phyloP scores from a whole-genome alignment of 1,140 invertebrate genomes.

The Drosophila ohnishii region DNA sequence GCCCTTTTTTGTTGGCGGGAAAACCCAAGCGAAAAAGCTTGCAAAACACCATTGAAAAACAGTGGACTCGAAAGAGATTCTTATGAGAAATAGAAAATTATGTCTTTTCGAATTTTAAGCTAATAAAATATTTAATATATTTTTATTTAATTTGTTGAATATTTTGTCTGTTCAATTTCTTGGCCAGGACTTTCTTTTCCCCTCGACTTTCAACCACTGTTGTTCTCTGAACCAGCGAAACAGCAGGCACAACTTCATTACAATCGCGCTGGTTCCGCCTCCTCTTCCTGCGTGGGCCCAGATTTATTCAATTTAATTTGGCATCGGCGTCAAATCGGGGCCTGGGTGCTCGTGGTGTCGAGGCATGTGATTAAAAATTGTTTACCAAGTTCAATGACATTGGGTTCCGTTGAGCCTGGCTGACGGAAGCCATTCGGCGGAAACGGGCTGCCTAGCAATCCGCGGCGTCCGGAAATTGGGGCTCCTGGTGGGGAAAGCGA shows the following conservation, averaged over 20 bases:
- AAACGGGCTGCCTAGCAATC: conserved; percentile 58
- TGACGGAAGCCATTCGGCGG: conserved; percentile 20
- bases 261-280: neutral
- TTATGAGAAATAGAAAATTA: neutral
- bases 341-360: conserved; percentile 1
- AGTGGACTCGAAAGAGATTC: neutral
- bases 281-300: conserved; percentile 38
- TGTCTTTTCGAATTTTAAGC: too few species aligned
- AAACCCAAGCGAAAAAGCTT: conserved; percentile 1
- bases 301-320: conserved; percentile 81
- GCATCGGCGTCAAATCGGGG: conserved; percentile 61
- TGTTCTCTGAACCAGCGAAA: neutral
- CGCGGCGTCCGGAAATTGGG: conserved; percentile 15
- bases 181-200: too few species aligned
- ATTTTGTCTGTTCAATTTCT: too few species aligned
- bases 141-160: too few species aligned
- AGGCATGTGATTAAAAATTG: conserved; percentile 78
- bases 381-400: conserved; percentile 79
- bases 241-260: conserved; percentile 62
- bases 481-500: neutral
- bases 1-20: conserved; percentile 16
- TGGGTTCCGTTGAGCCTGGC: neutral
- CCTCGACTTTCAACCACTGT: neutral
- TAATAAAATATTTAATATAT: too few species aligned
- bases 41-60: neutral